A percentile compares a stretch with the other conserved stretches of the same genome.
phyloP scores from a whole-genome alignment of 2,888 invertebrate species.

The Campoletis raptor region DNA sequence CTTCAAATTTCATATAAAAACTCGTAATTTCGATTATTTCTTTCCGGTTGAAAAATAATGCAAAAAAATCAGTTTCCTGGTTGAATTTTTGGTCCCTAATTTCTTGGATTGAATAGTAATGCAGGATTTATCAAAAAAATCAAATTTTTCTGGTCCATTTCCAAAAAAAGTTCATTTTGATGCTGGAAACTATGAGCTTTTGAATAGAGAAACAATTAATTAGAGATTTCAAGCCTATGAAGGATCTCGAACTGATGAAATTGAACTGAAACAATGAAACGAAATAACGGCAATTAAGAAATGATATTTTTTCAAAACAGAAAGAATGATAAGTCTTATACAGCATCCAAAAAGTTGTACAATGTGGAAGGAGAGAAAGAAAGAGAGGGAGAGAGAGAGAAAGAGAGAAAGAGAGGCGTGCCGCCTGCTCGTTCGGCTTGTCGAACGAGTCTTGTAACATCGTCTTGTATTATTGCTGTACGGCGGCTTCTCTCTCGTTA shows the following conservation, averaged over 20 bases:
- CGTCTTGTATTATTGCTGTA: slow-evolving; percentile 74
- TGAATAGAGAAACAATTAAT: not conserved
- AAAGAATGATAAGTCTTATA: slow-evolving; percentile 69
- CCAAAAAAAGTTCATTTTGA: not conserved
- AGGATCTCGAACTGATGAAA: not conserved
- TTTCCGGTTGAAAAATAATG: not conserved
- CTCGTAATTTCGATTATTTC: not conserved
- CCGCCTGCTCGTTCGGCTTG: slow-evolving; percentile 74
- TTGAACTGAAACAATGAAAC: not conserved
- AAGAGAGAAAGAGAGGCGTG: slow-evolving; percentile 59
- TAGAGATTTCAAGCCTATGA: not conserved
- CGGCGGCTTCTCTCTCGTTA: slow-evolving; percentile 65
- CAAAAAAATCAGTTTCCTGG: not conserved
- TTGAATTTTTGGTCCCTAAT: not conserved
- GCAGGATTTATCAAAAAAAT: not conserved
- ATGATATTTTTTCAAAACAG: slow-evolving; percentile 5
- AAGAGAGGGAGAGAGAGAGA: slow-evolving; percentile 53
- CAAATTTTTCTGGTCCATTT: not conserved
- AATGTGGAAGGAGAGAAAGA: slow-evolving; percentile 39
- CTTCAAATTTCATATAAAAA: no score
- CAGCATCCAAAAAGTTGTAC: slow-evolving; percentile 50
- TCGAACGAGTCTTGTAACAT: slow-evolving; percentile 79
- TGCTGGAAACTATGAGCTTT: no score
- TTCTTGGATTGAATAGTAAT: not conserved
- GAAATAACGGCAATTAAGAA: slow-evolving; percentile 13